Base-by-base conservation (phyloP, 2,113 vertebrate species). In the Mixornis gularis region DNA sequence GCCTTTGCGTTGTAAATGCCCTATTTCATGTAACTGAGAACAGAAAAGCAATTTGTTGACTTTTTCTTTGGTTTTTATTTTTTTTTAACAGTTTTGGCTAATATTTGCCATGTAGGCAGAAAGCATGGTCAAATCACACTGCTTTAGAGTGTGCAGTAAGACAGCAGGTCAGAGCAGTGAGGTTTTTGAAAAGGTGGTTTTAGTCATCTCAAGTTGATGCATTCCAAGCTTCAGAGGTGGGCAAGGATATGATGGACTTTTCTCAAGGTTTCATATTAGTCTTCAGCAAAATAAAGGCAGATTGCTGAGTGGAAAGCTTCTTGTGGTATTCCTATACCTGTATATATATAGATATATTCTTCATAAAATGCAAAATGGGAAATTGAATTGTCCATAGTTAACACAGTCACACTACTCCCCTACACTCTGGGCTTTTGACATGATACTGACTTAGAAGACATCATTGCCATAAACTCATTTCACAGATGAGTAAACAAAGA, bases 401-500 rank as follows among this genome's bases (percentile, higher is more conserved):
- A 59, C 52, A 70, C 15, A 73, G 22, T 46, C 1, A 10, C 66
- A n/a, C 46, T 66, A 66, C 40, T 70, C 48, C 53, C 12, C 20
- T 52, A 48, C 12, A 34, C 20, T 44, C 36, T 5, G 52, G 17
- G 43, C 68, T 85, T 96, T 94, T 95, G 74, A 92, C 91, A 84
- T 91, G 95, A 78, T 92, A 79, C 86, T 73, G 78, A 76, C 78
- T 87, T 76, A 66, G 68, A 85, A 74, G 44, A 95, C 95, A 89
- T 56, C 60, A 70, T 73, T 49, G 52, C 63, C 74, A 73, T 87
- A 89, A 92, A 89, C 48, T 87, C 38, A 77, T 89, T 94, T 89
- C 74, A 79, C 27, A 87, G 79, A 94, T 87, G 71, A 96, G 66
- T 91, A 87, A 94, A 92, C 87, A 91, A 94, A 93, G 81, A 78